These are phyloP conservation scores for Lottia gigantea DNA, from an alignment of 2,888 invertebrate species.

Conservation along the genomic window DNA sequence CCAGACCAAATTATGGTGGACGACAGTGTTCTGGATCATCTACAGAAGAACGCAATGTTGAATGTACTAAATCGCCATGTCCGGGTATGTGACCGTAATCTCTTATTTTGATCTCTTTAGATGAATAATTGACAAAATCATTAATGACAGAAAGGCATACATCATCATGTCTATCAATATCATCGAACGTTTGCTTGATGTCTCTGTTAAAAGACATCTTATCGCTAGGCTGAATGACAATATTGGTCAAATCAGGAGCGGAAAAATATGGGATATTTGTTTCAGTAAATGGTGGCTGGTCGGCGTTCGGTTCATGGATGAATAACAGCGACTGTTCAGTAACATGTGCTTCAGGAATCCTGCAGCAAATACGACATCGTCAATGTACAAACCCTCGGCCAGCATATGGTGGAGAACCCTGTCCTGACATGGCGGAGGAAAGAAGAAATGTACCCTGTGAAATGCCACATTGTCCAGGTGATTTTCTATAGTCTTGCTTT, in stretches of 20 bases:
- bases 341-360: slow-evolving; percentile 6
- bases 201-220: too few species aligned
- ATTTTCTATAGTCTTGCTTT: too few species aligned
- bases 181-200: too few species aligned
- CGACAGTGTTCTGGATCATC: not conserved
- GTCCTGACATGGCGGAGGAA: not conserved
- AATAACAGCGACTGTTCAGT: slow-evolving; percentile 5
- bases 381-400: slow-evolving; percentile 14
- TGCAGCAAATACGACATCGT: not conserved
- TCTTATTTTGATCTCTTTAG: too few species aligned
- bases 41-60: not conserved
- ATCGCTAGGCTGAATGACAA: too few species aligned
- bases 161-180: too few species aligned
- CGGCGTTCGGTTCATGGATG: slow-evolving; percentile 9
- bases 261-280: not conserved
- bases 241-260: too few species aligned
- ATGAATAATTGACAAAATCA: too few species aligned
- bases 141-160: too few species aligned
- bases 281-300: slow-evolving; percentile 18
- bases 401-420: slow-evolving; percentile 11
- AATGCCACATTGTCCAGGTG: slow-evolving; percentile 25
- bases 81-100: not conserved
- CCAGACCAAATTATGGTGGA: not conserved
- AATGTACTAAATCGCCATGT: not conserved
- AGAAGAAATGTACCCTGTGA: slow-evolving; percentile 10